Percentiles rank a stretch among this genome's conserved stretches.
phyloP scores from a whole-genome alignment of 2,888 invertebrate species.

The Podabrus alpinus region DNA sequence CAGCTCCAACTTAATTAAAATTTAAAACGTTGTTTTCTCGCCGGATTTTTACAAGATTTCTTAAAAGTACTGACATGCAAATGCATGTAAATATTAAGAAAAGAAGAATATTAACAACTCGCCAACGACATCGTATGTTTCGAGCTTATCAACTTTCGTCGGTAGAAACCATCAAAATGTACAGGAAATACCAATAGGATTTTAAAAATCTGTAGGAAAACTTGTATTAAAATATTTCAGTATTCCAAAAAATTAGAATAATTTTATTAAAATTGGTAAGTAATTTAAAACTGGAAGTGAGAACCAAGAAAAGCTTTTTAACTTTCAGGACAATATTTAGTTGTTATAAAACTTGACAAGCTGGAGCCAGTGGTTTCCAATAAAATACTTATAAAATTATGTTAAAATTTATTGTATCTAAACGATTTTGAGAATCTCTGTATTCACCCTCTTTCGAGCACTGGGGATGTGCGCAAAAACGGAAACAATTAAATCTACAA shows the following conservation, averaged over 20 bases:
- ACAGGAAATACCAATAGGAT: background rate
- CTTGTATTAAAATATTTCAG: background rate
- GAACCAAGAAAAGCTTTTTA: slow-evolving; percentile 10
- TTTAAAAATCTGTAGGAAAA: background rate
- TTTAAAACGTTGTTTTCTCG: background rate
- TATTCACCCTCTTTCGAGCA: slow-evolving; percentile 48
- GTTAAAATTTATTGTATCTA: slow-evolving; percentile 14
- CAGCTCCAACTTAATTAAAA: background rate
- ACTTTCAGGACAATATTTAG: slow-evolving; percentile 11
- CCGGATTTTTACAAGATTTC: background rate
- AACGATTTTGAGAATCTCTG: slow-evolving; percentile 43
- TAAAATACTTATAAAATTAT: slow-evolving; percentile 6
- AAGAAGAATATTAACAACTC: too few species aligned
- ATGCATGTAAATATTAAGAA: too few species aligned
- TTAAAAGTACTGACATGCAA: too few species aligned
- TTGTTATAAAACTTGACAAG: slow-evolving; percentile 22
- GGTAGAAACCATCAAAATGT: too few species aligned
- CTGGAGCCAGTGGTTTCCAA: slow-evolving; percentile 21
- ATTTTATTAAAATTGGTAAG: slow-evolving; percentile 24
- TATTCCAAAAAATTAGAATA: slow-evolving; percentile 6
- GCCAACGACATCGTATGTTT: too few species aligned
- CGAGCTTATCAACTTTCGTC: too few species aligned
- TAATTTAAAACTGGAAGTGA: slow-evolving; percentile 21
- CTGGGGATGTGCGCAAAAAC: slow-evolving; percentile 54
- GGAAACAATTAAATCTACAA: slow-evolving; percentile 60